Evolutionary conservation across 2,797 vertebrate species (phyloP).

Genomic region (Synaphobranchus kaupii): DNA sequence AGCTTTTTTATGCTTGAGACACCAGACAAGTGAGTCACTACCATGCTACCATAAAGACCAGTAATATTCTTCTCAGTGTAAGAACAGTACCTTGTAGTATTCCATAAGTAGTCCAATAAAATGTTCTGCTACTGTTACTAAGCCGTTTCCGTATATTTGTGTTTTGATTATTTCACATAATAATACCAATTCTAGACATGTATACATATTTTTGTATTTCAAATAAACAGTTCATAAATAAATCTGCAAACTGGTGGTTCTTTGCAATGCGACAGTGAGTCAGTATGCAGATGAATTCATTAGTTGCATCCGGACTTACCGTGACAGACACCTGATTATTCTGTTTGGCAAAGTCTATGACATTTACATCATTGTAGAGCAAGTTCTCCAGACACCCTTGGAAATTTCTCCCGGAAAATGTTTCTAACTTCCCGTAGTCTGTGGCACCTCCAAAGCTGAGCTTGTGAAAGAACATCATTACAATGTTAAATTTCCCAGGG

Average conservation of each 20-base stretch:
- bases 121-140: background rate
- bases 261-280: background rate
- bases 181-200: background rate
- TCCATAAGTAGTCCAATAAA: too few relatives aligned
- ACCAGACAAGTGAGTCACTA: background rate
- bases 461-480: slow-evolving; percentile 75
- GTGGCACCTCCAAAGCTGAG: slow-evolving; percentile 86
- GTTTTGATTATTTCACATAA: background rate
- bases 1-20: background rate
- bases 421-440: slow-evolving; percentile 71
- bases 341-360: slow-evolving; percentile 78
- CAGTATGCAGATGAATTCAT: background rate
- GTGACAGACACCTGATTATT: slow-evolving; percentile 73
- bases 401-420: slow-evolving; percentile 74
- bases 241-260: background rate
- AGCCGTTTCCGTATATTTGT: background rate
- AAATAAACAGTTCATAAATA: background rate
- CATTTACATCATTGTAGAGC: slow-evolving; percentile 80
- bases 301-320: slow-evolving; percentile 67
- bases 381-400: slow-evolving; percentile 93
- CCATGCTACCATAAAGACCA: background rate
- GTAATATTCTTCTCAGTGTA: background rate
- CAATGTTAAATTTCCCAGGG: slow-evolving; percentile 32
- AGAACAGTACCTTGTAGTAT: background rate
- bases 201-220: background rate